Conservation (phyloP, 30 jellyfish, hydroid and myxozoan genomes). For the Turritopsis rubra region DNA sequence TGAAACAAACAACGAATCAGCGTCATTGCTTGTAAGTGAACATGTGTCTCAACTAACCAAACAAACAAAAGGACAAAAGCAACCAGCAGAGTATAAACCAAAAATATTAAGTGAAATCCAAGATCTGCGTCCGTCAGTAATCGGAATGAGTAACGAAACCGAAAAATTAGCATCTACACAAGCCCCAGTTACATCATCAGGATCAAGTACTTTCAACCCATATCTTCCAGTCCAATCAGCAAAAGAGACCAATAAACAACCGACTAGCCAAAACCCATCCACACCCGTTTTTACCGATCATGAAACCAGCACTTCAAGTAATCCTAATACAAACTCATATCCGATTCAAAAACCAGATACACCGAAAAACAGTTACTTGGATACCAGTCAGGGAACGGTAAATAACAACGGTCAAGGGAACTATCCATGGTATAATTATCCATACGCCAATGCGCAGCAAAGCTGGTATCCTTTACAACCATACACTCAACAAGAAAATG, state of each 20-base stretch:
- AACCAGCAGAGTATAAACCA: constrained; percentile 30
- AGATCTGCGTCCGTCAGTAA: not conserved
- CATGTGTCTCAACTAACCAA: constrained; percentile 3
- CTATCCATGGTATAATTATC: not conserved
- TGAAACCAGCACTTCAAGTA: not conserved
- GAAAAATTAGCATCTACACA: not conserved
- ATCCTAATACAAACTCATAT: not conserved
- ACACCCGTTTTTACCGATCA: not conserved
- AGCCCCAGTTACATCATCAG: not conserved
- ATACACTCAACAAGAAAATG: not conserved
- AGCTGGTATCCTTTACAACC: constrained; percentile 12
- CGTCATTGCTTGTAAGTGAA: constrained; percentile 13
- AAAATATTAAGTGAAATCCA: not conserved
- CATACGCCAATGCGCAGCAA: constrained; percentile 2
- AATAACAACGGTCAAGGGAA: not conserved
- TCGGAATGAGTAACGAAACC: not conserved
- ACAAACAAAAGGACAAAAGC: constrained; percentile 30
- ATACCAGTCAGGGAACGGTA: constrained; percentile 11
- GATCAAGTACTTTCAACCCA: constrained; percentile 17
- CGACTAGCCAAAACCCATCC: constrained; percentile 2
- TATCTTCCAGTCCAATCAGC: constrained; percentile 16
- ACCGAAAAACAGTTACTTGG: not conserved
- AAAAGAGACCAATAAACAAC: constrained; percentile 8
- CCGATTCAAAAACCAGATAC: not conserved
- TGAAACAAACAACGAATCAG: constrained; percentile 36